These are phyloP conservation scores for Aphis craccivora DNA, from an alignment of 1,140 invertebrate species.

Conservation along the genomic window DNA sequence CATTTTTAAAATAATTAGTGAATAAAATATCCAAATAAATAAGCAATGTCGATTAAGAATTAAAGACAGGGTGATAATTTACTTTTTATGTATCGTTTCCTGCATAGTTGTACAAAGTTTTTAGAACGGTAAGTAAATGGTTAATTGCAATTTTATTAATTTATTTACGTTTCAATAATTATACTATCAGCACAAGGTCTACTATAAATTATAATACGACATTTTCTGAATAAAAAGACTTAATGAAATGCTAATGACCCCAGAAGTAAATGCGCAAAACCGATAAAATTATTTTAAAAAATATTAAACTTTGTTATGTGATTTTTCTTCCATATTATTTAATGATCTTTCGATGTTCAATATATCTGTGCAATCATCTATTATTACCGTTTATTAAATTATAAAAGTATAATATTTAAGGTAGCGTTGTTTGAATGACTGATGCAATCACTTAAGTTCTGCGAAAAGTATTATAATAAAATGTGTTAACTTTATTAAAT, in stretches of 20 bases:
- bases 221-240: neutral
- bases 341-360: neutral
- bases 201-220: neutral
- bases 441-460: neutral
- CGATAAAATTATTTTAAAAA: neutral
- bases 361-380: neutral
- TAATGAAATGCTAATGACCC: neutral
- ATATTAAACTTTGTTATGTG: neutral
- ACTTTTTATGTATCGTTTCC: neutral
- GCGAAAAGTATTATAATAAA: neutral
- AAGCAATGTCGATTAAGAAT: neutral
- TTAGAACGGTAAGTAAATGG: neutral
- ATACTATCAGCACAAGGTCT: neutral
- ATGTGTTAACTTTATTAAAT: neutral
- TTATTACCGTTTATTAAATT: neutral
- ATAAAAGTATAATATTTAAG: neutral
- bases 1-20: neutral
- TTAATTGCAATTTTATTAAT: slow-evolving; percentile 3
- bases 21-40: neutral
- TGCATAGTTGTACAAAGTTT: neutral
- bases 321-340: neutral
- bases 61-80: neutral
- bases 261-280: neutral
- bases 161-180: neutral
- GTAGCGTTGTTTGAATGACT: neutral